Conservation (phyloP, 1,140 invertebrate genomes). For the Lordiphosa collinella region DNA sequence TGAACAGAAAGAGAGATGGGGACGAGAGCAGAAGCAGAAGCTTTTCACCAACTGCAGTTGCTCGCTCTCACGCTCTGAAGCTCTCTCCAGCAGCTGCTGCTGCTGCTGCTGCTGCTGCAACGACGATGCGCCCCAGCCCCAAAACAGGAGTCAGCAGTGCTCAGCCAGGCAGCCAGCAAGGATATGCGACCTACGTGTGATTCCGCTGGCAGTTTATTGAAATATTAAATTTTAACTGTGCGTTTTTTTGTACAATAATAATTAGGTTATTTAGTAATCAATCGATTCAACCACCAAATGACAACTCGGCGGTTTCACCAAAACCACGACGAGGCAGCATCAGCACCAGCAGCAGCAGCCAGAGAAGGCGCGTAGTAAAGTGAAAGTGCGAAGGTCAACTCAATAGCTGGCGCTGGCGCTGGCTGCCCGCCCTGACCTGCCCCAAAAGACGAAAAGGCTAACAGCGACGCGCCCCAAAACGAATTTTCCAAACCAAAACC, state of each 20-base stretch:
- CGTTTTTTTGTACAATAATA: conserved; percentile 9
- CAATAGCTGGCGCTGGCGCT: conserved; percentile 33
- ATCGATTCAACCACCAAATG: conserved; percentile 26
- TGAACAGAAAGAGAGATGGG: background rate
- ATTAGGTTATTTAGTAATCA: background rate
- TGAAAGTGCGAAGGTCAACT: conserved; percentile 76
- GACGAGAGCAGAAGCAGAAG: background rate
- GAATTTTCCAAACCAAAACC: background rate
- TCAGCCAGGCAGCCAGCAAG: conserved; percentile 46
- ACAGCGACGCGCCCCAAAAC: conserved; percentile 24
- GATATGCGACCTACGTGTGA: conserved; percentile 39
- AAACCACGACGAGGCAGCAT: background rate
- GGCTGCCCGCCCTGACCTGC: conserved; percentile 55
- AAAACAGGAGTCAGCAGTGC: conserved; percentile 27
- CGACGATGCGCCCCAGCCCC: conserved; percentile 28
- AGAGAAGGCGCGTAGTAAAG: conserved; percentile 68
- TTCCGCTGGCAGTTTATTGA: conserved; percentile 46
- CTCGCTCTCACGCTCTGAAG: conserved; percentile 8
- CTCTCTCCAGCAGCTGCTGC: conserved; percentile 17
- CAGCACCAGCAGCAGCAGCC: background rate
- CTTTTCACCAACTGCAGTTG: background rate
- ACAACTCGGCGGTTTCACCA: conserved; percentile 69
- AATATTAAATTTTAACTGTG: conserved; percentile 63
- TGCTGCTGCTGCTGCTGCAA: conserved; percentile 18
- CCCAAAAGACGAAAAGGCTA: conserved; percentile 39